phyloP scores from a whole-genome alignment of 2,888 invertebrate genomes.

The Ganaspis brasiliensis region DNA sequence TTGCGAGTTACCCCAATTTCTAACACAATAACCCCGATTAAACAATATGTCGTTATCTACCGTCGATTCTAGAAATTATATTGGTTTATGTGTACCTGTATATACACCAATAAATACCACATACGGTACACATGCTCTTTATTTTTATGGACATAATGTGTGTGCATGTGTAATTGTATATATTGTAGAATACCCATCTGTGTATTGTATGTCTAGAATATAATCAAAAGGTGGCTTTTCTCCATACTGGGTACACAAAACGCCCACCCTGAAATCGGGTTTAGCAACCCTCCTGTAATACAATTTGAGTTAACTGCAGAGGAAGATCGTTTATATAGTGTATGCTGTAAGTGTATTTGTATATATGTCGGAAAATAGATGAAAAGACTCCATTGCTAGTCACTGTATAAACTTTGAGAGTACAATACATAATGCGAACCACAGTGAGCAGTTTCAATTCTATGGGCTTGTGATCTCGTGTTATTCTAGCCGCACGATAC shows the following conservation, averaged over 20 bases:
- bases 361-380: conserved; percentile 21
- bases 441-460: conserved; percentile 41
- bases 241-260: conserved; percentile 58
- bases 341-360: conserved; percentile 49
- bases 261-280: conserved; percentile 65
- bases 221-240: neutral
- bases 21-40: conserved; percentile 69
- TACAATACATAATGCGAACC: conserved; percentile 67
- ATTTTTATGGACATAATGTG: too few relatives aligned
- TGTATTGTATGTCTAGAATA: neutral
- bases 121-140: neutral
- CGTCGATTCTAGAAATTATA: conserved; percentile 12
- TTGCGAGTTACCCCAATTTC: conserved; percentile 56
- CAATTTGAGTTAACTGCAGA: conserved; percentile 77
- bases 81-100: conserved; percentile 27
- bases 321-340: conserved; percentile 69
- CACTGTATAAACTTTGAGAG: conserved; percentile 70
- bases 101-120: neutral
- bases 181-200: neutral
- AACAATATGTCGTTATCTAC: conserved; percentile 63
- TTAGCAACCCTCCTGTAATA: conserved; percentile 72
- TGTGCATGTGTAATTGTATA: neutral
- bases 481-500: conserved; percentile 65
- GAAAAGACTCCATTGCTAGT: conserved; percentile 60
- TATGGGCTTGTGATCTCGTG: conserved; percentile 53